A percentile compares a stretch with the other conserved stretches of the same genome.
Evolutionary conservation across 2,888 invertebrate species (phyloP).

Genomic region (Crossocerus cetratus): DNA sequence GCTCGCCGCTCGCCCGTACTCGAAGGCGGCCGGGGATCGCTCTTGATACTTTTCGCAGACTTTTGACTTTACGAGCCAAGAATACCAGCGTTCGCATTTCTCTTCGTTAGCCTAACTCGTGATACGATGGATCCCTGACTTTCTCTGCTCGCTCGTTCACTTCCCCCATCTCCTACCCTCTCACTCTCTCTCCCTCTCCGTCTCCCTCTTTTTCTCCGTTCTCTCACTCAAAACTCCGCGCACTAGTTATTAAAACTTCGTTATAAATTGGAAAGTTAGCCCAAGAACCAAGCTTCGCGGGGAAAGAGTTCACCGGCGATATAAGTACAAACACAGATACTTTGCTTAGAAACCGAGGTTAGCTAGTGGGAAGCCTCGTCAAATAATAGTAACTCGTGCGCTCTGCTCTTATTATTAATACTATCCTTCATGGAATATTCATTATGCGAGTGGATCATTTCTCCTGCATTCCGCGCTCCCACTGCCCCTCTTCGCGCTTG

Average conservation of each 20-base stretch:
- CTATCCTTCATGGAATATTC: conserved; percentile 10
- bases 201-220: too few species aligned
- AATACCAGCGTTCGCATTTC: conserved; percentile 34
- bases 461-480: neutral
- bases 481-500: too few species aligned
- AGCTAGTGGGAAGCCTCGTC: neutral
- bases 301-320: too few species aligned
- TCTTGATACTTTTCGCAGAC: conserved; percentile 21
- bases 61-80: conserved; percentile 21
- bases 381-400: too few species aligned
- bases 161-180: too few species aligned
- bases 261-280: conserved; percentile 58
- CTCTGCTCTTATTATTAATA: too few species aligned
- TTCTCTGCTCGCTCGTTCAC: conserved; percentile 13
- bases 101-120: conserved; percentile 31
- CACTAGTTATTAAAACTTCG: conserved; percentile 60
- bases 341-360: neutral
- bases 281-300: conserved; percentile 2
- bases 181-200: too few species aligned
- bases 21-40: neutral
- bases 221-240: conserved; percentile 3
- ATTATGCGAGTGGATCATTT: conserved; percentile 9
- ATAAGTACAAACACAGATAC: too few species aligned
- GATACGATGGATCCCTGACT: conserved; percentile 39
- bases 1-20: neutral